These are phyloP conservation scores for Sebastes paucispinis DNA, from an alignment of 2,797 vertebrate species.

Conservation along the genomic window DNA sequence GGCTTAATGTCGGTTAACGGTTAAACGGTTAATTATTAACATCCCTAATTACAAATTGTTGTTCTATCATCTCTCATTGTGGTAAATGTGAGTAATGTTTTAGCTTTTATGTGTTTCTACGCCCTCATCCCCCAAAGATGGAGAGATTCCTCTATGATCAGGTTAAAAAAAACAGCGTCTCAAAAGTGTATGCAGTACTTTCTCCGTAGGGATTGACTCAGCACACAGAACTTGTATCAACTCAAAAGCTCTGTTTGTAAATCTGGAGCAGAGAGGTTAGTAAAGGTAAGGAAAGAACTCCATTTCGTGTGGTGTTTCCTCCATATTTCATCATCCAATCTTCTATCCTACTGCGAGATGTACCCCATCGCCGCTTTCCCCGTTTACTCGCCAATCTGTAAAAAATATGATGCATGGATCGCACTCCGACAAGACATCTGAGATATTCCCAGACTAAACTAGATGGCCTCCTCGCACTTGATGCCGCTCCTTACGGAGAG, in stretches of 20 bases:
- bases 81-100: background rate
- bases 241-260: conserved; percentile 23
- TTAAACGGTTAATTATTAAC: no score
- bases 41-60: no score
- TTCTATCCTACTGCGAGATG: conserved; percentile 49
- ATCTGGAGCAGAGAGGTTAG: conserved; percentile 36
- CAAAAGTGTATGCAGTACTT: background rate
- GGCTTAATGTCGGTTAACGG: fast-evolving
- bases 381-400: conserved; percentile 36
- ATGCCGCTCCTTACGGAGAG: background rate
- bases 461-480: conserved; percentile 1
- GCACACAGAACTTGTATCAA: conserved; percentile 16
- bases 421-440: conserved; percentile 1
- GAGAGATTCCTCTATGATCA: conserved; percentile 4
- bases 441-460: conserved; percentile 17
- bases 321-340: conserved; percentile 71
- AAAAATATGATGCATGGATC: conserved; percentile 36
- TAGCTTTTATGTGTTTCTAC: background rate
- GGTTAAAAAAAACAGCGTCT: conserved; percentile 8
- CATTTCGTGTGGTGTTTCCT: conserved; percentile 57
- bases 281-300: conserved; percentile 36
- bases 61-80: no score
- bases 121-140: background rate
- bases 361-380: conserved; percentile 20
- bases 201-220: conserved; percentile 36